phyloP scores from a whole-genome alignment of 2,888 invertebrate species.

The Sarcophaga variegata region DNA sequence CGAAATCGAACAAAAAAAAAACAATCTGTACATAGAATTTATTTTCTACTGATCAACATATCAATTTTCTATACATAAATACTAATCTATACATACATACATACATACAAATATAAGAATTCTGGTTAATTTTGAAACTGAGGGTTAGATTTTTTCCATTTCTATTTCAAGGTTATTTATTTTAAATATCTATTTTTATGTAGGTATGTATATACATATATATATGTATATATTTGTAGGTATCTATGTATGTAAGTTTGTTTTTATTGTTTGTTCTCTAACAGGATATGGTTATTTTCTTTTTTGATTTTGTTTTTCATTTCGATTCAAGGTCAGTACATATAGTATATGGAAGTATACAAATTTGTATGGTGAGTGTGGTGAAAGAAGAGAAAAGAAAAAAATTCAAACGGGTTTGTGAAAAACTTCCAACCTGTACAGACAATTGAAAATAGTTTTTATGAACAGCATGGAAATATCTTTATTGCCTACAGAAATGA shows the following conservation, averaged over 20 bases:
- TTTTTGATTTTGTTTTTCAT: constrained; percentile 33
- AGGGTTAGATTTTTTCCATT: constrained; percentile 50
- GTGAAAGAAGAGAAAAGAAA: too few relatives aligned
- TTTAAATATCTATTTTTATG: neutral
- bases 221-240: neutral
- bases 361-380: too few relatives aligned
- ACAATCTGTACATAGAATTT: constrained; percentile 12
- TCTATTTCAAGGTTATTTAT: constrained; percentile 56
- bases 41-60: constrained; percentile 5
- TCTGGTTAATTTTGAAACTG: constrained; percentile 22
- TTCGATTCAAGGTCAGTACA: constrained; percentile 11
- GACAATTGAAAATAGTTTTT: neutral
- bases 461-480: too few relatives aligned
- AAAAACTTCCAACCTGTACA: constrained; percentile 33
- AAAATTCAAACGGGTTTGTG: too few relatives aligned
- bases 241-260: neutral
- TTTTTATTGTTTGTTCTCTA: constrained; percentile 24
- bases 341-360: neutral
- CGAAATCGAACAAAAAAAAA: constrained; percentile 44
- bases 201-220: neutral
- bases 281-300: constrained; percentile 52
- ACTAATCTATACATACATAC: neutral
- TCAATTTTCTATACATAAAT: constrained; percentile 24
- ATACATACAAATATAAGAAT: neutral
- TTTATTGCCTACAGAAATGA: too few relatives aligned